Percentiles rank a stretch among this genome's conserved stretches.
phyloP scores from a whole-genome alignment of 2,113 vertebrate species.

The Aphelocoma coerulescens region DNA sequence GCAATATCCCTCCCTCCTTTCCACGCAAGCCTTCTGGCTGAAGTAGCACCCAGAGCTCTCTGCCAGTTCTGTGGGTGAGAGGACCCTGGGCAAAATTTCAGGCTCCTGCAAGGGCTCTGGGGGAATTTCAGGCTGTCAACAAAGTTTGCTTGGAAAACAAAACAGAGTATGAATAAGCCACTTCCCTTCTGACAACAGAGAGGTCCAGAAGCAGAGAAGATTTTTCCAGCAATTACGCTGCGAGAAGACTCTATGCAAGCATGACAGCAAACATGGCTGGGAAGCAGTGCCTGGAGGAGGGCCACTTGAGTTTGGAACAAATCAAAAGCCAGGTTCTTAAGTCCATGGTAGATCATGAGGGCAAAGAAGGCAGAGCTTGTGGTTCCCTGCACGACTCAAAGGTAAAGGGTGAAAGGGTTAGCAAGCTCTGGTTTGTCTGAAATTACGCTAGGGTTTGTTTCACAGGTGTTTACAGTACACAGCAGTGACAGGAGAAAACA shows the following conservation, averaged over 20 bases:
- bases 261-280: background rate
- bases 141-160: background rate
- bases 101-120: background rate
- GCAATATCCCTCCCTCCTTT: background rate
- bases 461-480: background rate
- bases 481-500: background rate
- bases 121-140: slow-evolving; percentile 4
- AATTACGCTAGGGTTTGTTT: background rate
- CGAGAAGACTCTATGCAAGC: accelerated
- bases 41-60: background rate
- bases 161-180: background rate
- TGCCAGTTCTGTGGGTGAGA: background rate
- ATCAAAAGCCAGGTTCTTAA: background rate
- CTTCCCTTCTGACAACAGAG: background rate
- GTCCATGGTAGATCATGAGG: background rate
- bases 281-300: background rate
- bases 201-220: background rate
- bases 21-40: background rate
- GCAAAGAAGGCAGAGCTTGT: background rate
- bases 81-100: background rate
- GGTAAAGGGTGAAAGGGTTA: background rate
- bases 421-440: background rate
- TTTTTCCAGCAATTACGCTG: background rate
- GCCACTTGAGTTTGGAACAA: background rate
- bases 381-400: background rate